These are phyloP conservation scores for Trichomycterus rosablanca DNA, from an alignment of 2,113 vertebrate genomes.

Conservation along the genomic window DNA sequence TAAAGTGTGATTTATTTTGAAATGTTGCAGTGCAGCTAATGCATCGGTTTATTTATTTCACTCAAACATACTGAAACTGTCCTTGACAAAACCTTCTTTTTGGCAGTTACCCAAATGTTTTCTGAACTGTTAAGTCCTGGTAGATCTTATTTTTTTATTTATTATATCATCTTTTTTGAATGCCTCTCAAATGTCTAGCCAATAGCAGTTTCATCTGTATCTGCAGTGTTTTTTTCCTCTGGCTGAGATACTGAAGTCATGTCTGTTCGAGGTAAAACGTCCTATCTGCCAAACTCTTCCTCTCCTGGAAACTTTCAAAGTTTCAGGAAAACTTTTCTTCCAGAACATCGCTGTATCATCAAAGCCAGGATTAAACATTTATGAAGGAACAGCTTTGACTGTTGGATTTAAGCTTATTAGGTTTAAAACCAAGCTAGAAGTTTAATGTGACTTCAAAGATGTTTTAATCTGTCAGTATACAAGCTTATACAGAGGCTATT, in stretches of 20 bases:
- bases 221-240: not conserved
- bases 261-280: constrained; percentile 8
- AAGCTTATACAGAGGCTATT: constrained; percentile 57
- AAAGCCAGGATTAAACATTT: constrained; percentile 68
- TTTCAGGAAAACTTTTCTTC: constrained; percentile 48
- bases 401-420: constrained; percentile 72
- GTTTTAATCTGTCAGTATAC: constrained; percentile 69
- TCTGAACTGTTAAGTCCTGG: too few relatives aligned
- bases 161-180: too few relatives aligned
- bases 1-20: too few relatives aligned
- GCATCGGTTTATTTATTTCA: too few relatives aligned
- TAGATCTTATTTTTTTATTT: too few relatives aligned
- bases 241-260: too few relatives aligned
- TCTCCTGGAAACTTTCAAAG: constrained; percentile 52
- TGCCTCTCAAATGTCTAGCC: too few relatives aligned
- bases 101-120: too few relatives aligned
- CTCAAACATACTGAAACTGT: too few relatives aligned
- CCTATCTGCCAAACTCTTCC: constrained; percentile 2
- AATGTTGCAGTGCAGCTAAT: too few relatives aligned
- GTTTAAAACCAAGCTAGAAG: constrained; percentile 65
- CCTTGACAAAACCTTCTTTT: too few relatives aligned
- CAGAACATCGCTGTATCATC: constrained; percentile 61
- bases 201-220: too few relatives aligned
- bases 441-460: constrained; percentile 71
- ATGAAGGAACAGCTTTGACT: constrained; percentile 56